Conservation (phyloP, 2,888 invertebrate genomes). For the Polylopha cassiicola region DNA sequence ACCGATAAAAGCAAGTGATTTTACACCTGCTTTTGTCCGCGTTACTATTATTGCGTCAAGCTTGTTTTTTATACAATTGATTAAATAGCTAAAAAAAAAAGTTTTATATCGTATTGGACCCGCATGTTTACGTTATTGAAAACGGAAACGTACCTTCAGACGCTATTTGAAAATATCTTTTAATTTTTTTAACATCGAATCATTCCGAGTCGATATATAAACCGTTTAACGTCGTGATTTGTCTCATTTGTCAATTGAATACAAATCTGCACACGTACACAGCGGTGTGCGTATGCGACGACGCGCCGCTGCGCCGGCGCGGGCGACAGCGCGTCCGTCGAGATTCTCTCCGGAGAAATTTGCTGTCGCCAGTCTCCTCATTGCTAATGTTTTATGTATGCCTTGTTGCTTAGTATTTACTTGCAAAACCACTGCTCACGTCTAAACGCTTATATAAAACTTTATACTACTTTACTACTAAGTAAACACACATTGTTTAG, state of each 20-base stretch:
- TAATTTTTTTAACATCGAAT: too few species aligned
- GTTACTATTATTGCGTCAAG: conserved; percentile 36
- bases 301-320: conserved; percentile 35
- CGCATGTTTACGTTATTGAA: too few species aligned
- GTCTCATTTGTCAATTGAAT: conserved; percentile 18
- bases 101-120: not conserved
- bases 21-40: conserved; percentile 34
- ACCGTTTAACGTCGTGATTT: conserved; percentile 2
- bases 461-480: conserved; percentile 1
- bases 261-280: conserved; percentile 26
- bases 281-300: too few species aligned
- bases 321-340: conserved; percentile 41
- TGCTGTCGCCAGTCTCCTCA: conserved; percentile 38
- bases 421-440: conserved; percentile 11
- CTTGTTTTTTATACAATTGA: conserved; percentile 12
- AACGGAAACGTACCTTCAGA: too few species aligned
- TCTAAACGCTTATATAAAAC: conserved; percentile 9
- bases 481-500: conserved; percentile 15
- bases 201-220: not conserved
- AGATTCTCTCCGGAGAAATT: conserved; percentile 67
- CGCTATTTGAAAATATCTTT: too few species aligned
- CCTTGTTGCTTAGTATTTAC: conserved; percentile 31
- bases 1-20: conserved; percentile 43
- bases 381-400: conserved; percentile 61
- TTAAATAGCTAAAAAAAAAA: conserved; percentile 1